A percentile compares a stretch with the other conserved stretches of the same genome.
Conservation (phyloP, 2,888 invertebrate genomes). For the Trichopoda pennipes region DNA sequence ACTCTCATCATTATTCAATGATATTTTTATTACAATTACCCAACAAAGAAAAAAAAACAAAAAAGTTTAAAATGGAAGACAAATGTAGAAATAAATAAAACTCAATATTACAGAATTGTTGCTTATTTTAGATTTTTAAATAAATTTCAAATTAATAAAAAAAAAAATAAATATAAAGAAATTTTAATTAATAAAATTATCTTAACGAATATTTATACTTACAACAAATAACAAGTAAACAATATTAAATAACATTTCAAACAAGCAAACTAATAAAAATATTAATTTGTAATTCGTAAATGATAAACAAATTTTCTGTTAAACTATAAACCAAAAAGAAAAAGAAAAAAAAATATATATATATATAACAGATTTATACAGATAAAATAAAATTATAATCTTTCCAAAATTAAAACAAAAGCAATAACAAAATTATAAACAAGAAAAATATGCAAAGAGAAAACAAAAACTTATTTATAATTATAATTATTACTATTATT, state of each 20-base stretch:
- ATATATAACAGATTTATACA: conserved; percentile 7
- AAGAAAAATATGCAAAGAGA: conserved; percentile 30
- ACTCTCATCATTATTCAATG: conserved; percentile 44
- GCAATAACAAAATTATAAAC: conserved; percentile 62
- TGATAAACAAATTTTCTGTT: conserved; percentile 37
- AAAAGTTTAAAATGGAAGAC: conserved; percentile 4
- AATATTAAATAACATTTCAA: conserved; percentile 40
- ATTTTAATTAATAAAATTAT: conserved; percentile 45
- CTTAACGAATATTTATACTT: conserved; percentile 66
- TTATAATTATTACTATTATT: conserved; percentile 61
- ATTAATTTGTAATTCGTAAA: conserved; percentile 37
- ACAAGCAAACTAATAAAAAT: conserved; percentile 8
- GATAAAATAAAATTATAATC: conserved; percentile 23
- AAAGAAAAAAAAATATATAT: not conserved
- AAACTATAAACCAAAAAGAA: conserved; percentile 3
- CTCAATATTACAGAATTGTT: conserved; percentile 61
- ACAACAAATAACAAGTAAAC: conserved; percentile 42
- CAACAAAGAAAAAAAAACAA: conserved; percentile 21
- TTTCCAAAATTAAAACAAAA: conserved; percentile 45
- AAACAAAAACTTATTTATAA: conserved; percentile 60
- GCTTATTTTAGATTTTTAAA: conserved; percentile 68
- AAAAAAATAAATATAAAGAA: conserved; percentile 47
- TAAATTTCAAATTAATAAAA: conserved; percentile 35
- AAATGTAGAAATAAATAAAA: conserved; percentile 31
- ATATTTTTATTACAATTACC: conserved; percentile 26